These are phyloP conservation scores for Morpho achilles DNA, from an alignment of 2,888 invertebrate genomes.

Conservation along the genomic window DNA sequence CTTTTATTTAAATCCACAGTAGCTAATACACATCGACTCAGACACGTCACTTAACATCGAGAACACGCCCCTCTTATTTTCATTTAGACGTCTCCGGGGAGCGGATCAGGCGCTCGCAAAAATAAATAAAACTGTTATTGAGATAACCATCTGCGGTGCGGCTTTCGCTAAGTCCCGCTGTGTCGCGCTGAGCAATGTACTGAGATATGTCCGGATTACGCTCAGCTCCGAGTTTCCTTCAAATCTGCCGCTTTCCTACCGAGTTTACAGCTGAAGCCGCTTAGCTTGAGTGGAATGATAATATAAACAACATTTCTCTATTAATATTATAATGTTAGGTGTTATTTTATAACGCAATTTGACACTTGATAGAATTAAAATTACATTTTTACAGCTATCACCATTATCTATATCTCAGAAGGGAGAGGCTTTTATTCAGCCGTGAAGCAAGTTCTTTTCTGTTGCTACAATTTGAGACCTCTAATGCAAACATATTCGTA, in stretches of 20 bases:
- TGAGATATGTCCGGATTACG: constrained; percentile 75
- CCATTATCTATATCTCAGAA: no score
- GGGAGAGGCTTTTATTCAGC: no score
- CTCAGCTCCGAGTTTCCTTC: constrained; percentile 53
- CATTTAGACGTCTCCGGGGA: constrained; percentile 68
- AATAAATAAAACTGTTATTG: constrained; percentile 80
- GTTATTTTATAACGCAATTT: background rate
- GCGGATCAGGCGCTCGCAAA: constrained; percentile 73
- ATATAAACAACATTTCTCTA: constrained; percentile 25
- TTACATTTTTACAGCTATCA: no score
- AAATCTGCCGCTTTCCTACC: constrained; percentile 59
- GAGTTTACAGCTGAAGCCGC: constrained; percentile 64
- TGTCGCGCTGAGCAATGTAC: constrained; percentile 76
- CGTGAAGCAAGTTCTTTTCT: no score
- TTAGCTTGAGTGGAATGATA: constrained; percentile 44
- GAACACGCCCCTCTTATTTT: constrained; percentile 61
- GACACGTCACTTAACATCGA: constrained; percentile 26
- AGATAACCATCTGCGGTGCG: constrained; percentile 76
- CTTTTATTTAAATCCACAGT: background rate
- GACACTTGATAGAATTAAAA: no score
- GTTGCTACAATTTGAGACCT: no score
- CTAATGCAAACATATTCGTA: no score
- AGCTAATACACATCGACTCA: constrained; percentile 15
- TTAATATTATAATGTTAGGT: constrained; percentile 5
- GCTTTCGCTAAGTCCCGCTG: constrained; percentile 76